Conservation (phyloP, 2,888 invertebrate genomes). For the Papilio gigon region DNA sequence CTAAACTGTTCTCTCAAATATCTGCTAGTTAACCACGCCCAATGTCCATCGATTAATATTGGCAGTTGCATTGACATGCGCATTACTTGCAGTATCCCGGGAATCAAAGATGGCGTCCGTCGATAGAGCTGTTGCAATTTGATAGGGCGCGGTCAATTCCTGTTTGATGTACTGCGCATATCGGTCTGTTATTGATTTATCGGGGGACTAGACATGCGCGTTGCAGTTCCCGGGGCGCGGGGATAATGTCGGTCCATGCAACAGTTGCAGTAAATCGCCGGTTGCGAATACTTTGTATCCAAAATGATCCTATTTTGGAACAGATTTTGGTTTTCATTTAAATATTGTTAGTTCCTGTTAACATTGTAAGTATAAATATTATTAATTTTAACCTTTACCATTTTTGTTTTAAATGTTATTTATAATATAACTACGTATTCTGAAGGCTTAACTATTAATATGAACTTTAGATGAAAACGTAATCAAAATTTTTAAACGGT, state of each 20-base stretch:
- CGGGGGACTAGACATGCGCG: conserved; percentile 6
- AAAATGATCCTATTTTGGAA: not conserved
- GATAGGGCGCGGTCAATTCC: not conserved
- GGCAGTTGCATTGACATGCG: conserved; percentile 39
- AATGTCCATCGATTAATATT: not conserved
- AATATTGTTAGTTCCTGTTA: not conserved
- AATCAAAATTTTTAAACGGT: too few relatives aligned
- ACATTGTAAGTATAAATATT: not conserved
- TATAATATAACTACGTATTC: too few relatives aligned
- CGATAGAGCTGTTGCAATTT: conserved; percentile 23
- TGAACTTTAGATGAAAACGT: too few relatives aligned
- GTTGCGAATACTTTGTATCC: not conserved
- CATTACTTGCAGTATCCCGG: conserved; percentile 36
- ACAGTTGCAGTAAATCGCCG: not conserved
- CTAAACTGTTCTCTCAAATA: not conserved
- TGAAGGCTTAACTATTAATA: too few relatives aligned
- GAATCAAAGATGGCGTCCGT: conserved; percentile 29
- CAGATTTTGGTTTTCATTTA: not conserved
- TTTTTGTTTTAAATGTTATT: too few relatives aligned
- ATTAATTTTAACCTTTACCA: not conserved
- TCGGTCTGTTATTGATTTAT: not conserved
- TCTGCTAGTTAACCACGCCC: not conserved
- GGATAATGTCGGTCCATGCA: conserved; percentile 2
- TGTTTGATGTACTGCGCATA: not conserved
- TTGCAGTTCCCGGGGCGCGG: conserved; percentile 12